These are phyloP conservation scores for Drosophila nikananu DNA, from an alignment of 1,140 invertebrate species.

Conservation along the genomic window DNA sequence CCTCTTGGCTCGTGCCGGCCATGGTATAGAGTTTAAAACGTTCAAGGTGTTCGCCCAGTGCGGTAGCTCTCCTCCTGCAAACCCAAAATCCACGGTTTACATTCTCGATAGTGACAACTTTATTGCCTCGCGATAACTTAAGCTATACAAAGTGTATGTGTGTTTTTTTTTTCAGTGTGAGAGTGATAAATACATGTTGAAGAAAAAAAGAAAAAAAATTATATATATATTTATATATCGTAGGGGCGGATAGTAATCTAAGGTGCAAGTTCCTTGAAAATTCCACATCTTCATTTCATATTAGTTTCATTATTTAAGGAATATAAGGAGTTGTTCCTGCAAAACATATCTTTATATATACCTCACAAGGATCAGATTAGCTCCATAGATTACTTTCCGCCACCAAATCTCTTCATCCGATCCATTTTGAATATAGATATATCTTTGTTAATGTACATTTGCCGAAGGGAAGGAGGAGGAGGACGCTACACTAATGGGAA, in stretches of 20 bases:
- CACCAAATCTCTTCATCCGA: not conserved
- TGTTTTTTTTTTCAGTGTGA: constrained; percentile 3
- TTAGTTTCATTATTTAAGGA: not conserved
- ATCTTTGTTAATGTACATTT: constrained; percentile 34
- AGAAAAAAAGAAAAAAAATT: not conserved
- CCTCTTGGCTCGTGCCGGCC: constrained; percentile 10
- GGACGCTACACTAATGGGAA: not conserved
- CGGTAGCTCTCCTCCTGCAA: constrained; percentile 32
- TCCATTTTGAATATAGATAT: not conserved
- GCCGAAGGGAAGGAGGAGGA: not conserved
- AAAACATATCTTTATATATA: not conserved
- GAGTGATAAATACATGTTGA: constrained; percentile 20
- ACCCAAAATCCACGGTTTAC: not conserved
- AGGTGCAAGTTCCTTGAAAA: not conserved
- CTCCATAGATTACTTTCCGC: not conserved
- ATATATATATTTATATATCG: not conserved
- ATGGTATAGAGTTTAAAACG: constrained; percentile 41
- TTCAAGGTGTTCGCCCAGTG: constrained; percentile 38
- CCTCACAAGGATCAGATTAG: not conserved
- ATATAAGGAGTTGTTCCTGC: not conserved
- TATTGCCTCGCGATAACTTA: constrained; percentile 56
- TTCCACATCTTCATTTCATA: not conserved
- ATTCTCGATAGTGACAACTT: constrained; percentile 21
- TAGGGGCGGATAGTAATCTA: not conserved
- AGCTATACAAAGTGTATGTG: constrained; percentile 65